These are phyloP conservation scores for Cuniculus paca DNA, from an alignment of 2,797 vertebrate species.

Conservation along the genomic window DNA sequence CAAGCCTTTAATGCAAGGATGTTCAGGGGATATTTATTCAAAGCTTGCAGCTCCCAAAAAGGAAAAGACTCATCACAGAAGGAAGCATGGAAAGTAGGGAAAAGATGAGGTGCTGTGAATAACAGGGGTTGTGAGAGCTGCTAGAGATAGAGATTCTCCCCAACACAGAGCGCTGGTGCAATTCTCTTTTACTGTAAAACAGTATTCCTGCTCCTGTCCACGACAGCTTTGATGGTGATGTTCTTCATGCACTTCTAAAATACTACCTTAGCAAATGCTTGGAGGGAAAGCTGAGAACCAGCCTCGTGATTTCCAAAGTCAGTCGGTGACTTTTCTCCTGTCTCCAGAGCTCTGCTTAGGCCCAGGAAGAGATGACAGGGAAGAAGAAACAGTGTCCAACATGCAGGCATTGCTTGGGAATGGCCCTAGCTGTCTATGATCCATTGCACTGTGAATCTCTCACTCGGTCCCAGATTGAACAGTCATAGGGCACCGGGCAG, in stretches of 20 bases:
- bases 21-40: background rate
- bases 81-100: background rate
- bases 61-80: background rate
- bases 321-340: background rate
- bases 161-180: too few species aligned
- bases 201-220: background rate
- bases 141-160: background rate
- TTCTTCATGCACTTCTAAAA: background rate
- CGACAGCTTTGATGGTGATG: fast-evolving
- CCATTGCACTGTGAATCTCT: background rate
- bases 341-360: background rate
- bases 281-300: background rate
- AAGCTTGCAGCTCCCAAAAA: background rate
- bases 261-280: background rate
- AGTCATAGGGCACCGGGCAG: background rate
- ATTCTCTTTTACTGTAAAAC: background rate
- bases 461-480: background rate
- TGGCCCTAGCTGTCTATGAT: fast-evolving
- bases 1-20: background rate
- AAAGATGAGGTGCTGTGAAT: background rate
- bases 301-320: background rate
- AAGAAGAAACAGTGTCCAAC: background rate
- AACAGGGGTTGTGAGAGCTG: background rate
- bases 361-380: background rate
- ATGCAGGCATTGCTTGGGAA: fast-evolving